phyloP scores from a whole-genome alignment of 2,888 invertebrate species.

The Microplitis deprimator region DNA sequence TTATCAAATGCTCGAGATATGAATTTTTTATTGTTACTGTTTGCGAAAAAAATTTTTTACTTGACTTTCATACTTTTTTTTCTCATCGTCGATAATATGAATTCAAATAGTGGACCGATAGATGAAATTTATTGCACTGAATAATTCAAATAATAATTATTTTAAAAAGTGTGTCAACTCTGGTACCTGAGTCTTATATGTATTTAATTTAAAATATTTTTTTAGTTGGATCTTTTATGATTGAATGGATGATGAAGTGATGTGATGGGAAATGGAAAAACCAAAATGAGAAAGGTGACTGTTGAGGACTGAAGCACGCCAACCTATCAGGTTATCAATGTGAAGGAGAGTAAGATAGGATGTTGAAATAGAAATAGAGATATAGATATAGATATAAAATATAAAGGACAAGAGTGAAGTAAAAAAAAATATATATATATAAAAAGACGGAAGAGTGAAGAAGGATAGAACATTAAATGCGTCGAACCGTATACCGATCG shows the following conservation, averaged over 20 bases:
- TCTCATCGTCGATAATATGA: conserved; percentile 21
- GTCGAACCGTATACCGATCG: conserved; percentile 38
- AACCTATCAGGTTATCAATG: neutral
- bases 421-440: conserved; percentile 17
- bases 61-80: no score
- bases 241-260: neutral
- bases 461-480: conserved; percentile 37
- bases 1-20: no score
- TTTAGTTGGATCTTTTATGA: neutral
- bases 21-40: no score
- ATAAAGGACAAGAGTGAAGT: neutral
- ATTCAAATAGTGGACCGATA: no score
- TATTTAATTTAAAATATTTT: neutral
- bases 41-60: no score
- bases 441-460: neutral
- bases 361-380: neutral
- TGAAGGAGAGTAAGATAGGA: neutral
- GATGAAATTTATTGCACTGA: neutral
- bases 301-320: neutral
- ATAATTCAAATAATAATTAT: neutral
- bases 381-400: conserved; percentile 1
- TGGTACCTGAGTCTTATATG: neutral
- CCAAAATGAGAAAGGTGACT: conserved; percentile 1
- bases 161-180: neutral
- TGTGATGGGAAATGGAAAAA: neutral